These are phyloP conservation scores for Ommatoiulus sabulosus DNA, from an alignment of 2,888 invertebrate species.

Conservation along the genomic window DNA sequence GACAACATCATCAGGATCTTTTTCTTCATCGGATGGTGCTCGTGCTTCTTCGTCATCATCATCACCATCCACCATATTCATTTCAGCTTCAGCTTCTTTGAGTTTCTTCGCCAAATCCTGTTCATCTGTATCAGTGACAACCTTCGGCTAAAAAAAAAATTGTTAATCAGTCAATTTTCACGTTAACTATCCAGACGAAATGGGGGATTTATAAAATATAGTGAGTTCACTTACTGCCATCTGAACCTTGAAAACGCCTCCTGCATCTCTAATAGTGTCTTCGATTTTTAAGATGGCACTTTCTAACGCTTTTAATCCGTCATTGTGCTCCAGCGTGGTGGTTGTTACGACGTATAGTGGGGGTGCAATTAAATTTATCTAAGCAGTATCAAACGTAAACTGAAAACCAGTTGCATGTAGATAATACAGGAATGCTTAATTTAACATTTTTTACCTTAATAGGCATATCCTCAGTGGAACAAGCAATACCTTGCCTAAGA, in stretches of 20 bases:
- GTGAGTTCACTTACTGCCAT: slow-evolving; percentile 80
- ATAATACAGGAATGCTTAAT: not conserved
- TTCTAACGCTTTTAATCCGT: slow-evolving; percentile 90
- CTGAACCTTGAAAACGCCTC: slow-evolving; percentile 94
- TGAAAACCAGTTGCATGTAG: slow-evolving; percentile 10
- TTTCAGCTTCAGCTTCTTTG: slow-evolving; percentile 93
- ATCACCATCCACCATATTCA: slow-evolving; percentile 89
- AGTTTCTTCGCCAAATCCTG: slow-evolving; percentile 93
- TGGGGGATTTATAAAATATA: slow-evolving; percentile 18
- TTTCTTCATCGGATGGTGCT: slow-evolving; percentile 68
- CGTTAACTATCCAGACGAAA: not conserved
- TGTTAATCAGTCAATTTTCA: not conserved
- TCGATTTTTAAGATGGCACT: slow-evolving; percentile 90
- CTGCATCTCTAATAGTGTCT: slow-evolving; percentile 80
- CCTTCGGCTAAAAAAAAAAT: slow-evolving; percentile 80
- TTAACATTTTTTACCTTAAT: slow-evolving; percentile 76
- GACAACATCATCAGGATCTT: slow-evolving; percentile 68
- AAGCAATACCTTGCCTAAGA: slow-evolving; percentile 86
- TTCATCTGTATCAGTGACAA: slow-evolving; percentile 98
- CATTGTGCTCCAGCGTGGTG: slow-evolving; percentile 94
- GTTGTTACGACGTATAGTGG: slow-evolving; percentile 99
- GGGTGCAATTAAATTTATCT: slow-evolving; percentile 97
- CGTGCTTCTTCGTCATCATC: slow-evolving; percentile 67
- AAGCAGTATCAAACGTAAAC: slow-evolving; percentile 58
- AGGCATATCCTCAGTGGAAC: slow-evolving; percentile 92